Evolutionary conservation across 2,113 vertebrate species (phyloP).

Genomic region (Tragulus kanchil): DNA sequence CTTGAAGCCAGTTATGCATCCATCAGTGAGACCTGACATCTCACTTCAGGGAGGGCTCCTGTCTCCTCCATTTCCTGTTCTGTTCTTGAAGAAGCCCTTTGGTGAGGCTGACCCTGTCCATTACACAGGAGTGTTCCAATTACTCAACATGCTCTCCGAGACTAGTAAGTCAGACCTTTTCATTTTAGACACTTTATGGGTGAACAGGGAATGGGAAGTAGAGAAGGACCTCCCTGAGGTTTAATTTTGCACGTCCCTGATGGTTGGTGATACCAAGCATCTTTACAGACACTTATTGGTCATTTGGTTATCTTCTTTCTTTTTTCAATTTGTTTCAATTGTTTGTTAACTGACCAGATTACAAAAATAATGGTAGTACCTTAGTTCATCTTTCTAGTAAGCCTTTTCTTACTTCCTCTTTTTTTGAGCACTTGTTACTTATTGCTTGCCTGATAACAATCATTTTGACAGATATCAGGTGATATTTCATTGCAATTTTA

Average conservation of each 20-base stretch:
- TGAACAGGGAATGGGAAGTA: too few species aligned
- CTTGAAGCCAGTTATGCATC: neutral
- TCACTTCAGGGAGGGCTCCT: neutral
- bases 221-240: too few species aligned
- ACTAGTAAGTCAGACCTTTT: neutral
- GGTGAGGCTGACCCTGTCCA: neutral
- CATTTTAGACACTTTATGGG: neutral
- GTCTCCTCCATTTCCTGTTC: neutral
- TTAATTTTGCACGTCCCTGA: neutral
- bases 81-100: neutral
- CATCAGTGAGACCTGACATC: neutral
- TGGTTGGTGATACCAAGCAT: neutral
- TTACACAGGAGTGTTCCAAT: rapidly evolving
- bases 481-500: neutral
- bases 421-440: neutral
- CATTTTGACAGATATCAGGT: neutral
- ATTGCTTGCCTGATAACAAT: neutral
- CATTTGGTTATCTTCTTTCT: neutral
- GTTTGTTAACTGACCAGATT: too few species aligned
- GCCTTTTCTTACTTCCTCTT: too few species aligned
- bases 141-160: rapidly evolving
- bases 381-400: too few species aligned
- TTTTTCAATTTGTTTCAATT: too few species aligned
- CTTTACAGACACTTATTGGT: neutral
- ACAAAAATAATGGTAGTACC: too few species aligned